A percentile compares a stretch with the other conserved stretches of the same genome.
phyloP scores from a whole-genome alignment of 2,797 vertebrate genomes.

The Gymnoscopelus braueri region DNA sequence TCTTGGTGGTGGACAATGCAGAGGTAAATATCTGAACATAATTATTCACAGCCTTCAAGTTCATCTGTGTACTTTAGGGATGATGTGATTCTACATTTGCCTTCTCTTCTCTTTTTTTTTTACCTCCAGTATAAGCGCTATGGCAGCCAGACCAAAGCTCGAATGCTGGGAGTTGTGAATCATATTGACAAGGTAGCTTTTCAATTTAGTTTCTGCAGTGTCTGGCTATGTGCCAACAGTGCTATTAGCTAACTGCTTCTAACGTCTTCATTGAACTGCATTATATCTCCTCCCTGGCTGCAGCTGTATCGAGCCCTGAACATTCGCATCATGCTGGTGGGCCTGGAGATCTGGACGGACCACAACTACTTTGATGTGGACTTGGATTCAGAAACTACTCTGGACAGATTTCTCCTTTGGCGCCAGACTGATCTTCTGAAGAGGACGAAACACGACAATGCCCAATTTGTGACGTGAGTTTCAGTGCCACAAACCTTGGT shows the following conservation, averaged over 20 bases:
- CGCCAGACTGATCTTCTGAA: conserved; percentile 73
- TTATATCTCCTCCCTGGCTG: neutral
- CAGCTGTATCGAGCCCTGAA: conserved; percentile 88
- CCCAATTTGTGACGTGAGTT: conserved; percentile 92
- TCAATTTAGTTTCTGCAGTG: neutral
- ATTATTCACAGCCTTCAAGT: neutral
- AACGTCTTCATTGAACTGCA: neutral
- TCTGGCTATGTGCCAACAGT: neutral
- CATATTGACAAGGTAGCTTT: conserved; percentile 88
- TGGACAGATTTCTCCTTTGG: conserved; percentile 89
- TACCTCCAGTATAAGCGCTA: conserved; percentile 51
- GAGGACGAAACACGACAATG: conserved; percentile 83
- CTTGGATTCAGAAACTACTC: conserved; percentile 68
- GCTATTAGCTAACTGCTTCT: neutral
- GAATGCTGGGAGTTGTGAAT: conserved; percentile 86
- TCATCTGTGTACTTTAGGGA: neutral
- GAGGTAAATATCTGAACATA: conserved; percentile 78
- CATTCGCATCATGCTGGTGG: conserved; percentile 87
- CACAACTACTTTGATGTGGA: conserved; percentile 80
- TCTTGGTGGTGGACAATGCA: conserved; percentile 85
- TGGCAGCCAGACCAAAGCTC: conserved; percentile 59
- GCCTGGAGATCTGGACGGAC: conserved; percentile 88
- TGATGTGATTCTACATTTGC: conserved; percentile 1
- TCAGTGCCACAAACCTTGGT: neutral
- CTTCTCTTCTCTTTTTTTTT: neutral